phyloP scores from a whole-genome alignment of 92 coral and sea anemone genomes.

The Zoanthus gigantus region DNA sequence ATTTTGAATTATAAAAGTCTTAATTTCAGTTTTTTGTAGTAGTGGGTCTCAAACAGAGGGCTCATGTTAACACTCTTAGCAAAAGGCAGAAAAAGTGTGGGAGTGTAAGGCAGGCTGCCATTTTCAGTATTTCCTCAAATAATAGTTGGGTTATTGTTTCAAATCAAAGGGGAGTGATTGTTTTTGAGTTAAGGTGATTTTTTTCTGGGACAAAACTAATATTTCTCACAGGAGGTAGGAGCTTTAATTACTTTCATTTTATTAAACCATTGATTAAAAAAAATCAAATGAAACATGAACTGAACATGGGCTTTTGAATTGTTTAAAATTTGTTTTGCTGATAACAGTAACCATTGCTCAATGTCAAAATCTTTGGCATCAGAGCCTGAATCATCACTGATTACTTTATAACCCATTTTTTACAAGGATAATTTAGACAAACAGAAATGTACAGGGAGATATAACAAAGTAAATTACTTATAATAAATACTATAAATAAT shows the following conservation, averaged over 20 bases:
- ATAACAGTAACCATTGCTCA: too few relatives aligned
- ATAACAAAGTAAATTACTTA: too few relatives aligned
- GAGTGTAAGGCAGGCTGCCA: slow-evolving; percentile 3
- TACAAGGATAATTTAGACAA: too few relatives aligned
- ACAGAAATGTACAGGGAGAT: too few relatives aligned
- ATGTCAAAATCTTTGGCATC: too few relatives aligned
- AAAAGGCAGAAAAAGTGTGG: slow-evolving; percentile 5
- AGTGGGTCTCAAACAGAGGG: slow-evolving; percentile 9
- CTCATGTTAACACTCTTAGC: neutral
- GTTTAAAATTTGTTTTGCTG: too few relatives aligned
- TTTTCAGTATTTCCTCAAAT: slow-evolving; percentile 2
- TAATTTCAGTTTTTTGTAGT: slow-evolving; percentile 1
- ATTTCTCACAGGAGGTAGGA: slow-evolving; percentile 1
- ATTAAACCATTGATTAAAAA: too few relatives aligned
- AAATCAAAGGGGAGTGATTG: neutral
- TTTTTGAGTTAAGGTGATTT: neutral
- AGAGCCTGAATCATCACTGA: too few relatives aligned
- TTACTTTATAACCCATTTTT: too few relatives aligned
- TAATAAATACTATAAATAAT: too few relatives aligned
- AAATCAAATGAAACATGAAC: too few relatives aligned
- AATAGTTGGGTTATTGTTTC: slow-evolving; percentile 6
- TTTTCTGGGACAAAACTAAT: neutral
- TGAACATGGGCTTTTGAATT: too few relatives aligned
- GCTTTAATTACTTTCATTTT: neutral
- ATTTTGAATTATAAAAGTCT: neutral